phyloP scores from a whole-genome alignment of 2,113 vertebrate species.

The Terrapene triunguis region DNA sequence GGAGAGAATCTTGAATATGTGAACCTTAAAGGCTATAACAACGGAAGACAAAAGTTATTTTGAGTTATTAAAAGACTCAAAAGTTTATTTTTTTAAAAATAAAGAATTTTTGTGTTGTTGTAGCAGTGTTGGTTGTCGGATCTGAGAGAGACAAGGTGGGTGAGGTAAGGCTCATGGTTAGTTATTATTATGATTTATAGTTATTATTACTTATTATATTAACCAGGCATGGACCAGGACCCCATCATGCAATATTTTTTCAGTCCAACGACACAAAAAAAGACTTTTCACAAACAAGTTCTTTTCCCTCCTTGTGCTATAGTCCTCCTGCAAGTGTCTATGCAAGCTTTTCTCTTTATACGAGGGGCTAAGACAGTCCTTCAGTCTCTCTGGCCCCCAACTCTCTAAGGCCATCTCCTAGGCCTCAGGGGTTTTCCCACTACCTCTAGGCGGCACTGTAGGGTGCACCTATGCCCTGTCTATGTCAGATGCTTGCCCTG shows the following conservation, averaged over 20 bases:
- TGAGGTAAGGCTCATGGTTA: not conserved
- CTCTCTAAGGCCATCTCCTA: not conserved
- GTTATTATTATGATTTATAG: not conserved
- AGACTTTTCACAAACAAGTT: not conserved
- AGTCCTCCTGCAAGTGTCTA: not conserved
- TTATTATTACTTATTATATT: not conserved
- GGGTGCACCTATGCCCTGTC: not conserved
- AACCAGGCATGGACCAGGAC: not conserved
- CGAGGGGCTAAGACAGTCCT: not conserved
- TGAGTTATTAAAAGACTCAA: not conserved
- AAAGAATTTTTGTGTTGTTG: not conserved
- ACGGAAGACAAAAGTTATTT: not conserved
- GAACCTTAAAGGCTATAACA: not conserved
- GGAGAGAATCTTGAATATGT: not conserved
- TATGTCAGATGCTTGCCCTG: not conserved
- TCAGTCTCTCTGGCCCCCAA: not conserved
- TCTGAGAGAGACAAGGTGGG: not conserved
- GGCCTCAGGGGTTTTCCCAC: not conserved
- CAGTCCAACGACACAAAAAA: not conserved
- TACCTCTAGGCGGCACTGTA: not conserved
- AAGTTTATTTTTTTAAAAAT: not conserved
- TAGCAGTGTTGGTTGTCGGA: not conserved
- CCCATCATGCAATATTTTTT: not conserved
- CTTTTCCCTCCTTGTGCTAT: not conserved
- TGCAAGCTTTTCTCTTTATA: not conserved